Base-by-base conservation (phyloP, 2,888 invertebrate species). In the Aphrophora alni region DNA sequence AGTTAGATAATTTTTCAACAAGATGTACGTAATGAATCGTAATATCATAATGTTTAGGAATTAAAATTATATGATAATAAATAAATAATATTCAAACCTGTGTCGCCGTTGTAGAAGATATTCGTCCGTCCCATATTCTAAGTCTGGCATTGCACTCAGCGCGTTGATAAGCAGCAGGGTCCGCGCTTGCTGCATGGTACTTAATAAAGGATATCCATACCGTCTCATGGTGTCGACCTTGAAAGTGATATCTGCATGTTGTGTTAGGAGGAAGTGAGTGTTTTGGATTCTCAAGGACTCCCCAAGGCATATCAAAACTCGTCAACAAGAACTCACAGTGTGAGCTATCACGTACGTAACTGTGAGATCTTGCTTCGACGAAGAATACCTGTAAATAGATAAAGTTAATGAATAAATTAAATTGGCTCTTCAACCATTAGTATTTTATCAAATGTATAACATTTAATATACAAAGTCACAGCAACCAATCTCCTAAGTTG, bases 161-260 rank as follows among this genome's bases (percentile, higher is more conserved):
- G 71, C 92, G 91, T 86, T 93, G 93, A 86, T 93, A 93, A 14
- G 85, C 84, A 0, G 92, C 91, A 0, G 92, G 91, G 83, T 93
- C 93, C 0, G 92, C 90, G 72, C 91, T 92, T 59, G 93, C 93
- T 0, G 94, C 93, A 88, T 95, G 94, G 87, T 95, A 95, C 88
- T 95, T 95, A 85, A 95, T 92, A 87, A 95, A 95, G 28, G 95
- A 94, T 84, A 95, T 91, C 95, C 95, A 95, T 28, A 95, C 94
- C 82, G 94, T 93, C 88, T 95, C 95, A 86, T 93, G 93, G 7
- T 92, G 90, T 77, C 93, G 92, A 33, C 94, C 95, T 89, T 91
- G 91, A 87, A 95, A 95, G 87, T 93, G 93, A 88, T 95, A 95
- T 82, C 93, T 92, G 87, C 95, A 95, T 7, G 95, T 95, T 0